phyloP scores from a whole-genome alignment of 2,888 invertebrate species.

The Melipona bicolor region DNA sequence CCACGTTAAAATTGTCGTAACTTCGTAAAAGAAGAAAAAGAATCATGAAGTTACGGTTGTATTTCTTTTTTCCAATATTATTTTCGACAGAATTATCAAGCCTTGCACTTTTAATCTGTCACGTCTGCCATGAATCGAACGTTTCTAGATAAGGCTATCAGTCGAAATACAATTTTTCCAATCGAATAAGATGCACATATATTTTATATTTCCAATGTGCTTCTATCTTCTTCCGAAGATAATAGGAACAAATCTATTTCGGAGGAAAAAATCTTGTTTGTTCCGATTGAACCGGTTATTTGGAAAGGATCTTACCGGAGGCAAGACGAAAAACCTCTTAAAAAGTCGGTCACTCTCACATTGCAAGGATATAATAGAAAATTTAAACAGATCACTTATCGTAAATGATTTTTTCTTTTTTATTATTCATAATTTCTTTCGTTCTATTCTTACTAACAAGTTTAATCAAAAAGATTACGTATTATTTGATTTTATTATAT shows the following conservation, averaged over 20 bases:
- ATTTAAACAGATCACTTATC: conserved; percentile 6
- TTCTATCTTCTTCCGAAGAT: neutral
- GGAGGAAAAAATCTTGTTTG: conserved; percentile 27
- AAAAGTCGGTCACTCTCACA: neutral
- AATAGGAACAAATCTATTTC: conserved; percentile 20
- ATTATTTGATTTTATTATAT: neutral
- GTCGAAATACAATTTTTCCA: neutral
- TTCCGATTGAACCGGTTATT: conserved; percentile 38
- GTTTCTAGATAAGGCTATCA: neutral
- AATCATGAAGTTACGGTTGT: too few relatives aligned
- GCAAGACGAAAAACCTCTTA: conserved; percentile 5
- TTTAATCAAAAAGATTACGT: neutral
- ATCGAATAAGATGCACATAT: neutral
- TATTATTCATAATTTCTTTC: neutral
- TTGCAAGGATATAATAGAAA: neutral
- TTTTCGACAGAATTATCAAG: neutral
- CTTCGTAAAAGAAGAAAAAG: too few relatives aligned
- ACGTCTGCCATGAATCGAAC: neutral
- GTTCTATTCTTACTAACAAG: neutral
- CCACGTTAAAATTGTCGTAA: too few relatives aligned
- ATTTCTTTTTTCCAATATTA: too few relatives aligned
- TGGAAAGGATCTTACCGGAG: conserved; percentile 20
- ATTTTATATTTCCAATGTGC: neutral
- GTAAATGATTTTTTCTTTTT: neutral
- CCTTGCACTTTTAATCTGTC: neutral